These are phyloP conservation scores for Coptodon bakossiorum DNA, from an alignment of 2,113 vertebrate genomes.

Conservation along the genomic window DNA sequence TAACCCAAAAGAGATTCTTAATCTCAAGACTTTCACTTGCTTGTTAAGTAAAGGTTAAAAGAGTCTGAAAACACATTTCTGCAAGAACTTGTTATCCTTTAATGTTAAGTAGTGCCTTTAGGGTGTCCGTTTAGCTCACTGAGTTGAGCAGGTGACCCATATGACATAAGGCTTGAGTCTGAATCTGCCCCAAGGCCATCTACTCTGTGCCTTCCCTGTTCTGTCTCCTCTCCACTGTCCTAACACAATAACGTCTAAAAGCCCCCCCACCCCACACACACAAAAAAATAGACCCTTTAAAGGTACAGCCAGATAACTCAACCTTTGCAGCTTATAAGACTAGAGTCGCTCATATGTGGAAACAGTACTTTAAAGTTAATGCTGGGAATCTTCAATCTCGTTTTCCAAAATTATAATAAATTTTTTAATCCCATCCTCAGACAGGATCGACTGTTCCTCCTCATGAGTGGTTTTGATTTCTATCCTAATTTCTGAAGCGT, in stretches of 20 bases:
- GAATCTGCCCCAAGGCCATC: background rate
- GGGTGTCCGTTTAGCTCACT: background rate
- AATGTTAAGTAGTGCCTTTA: background rate
- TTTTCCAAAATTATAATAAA: background rate
- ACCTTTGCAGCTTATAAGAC: background rate
- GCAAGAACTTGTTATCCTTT: background rate
- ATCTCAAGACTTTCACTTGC: background rate
- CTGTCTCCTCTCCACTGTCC: background rate
- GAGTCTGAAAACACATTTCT: background rate
- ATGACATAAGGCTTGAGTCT: background rate
- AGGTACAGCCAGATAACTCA: background rate
- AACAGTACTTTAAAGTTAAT: background rate
- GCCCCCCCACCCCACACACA: background rate
- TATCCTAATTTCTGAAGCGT: background rate
- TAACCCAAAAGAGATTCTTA: background rate
- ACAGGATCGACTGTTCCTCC: background rate
- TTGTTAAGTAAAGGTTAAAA: background rate
- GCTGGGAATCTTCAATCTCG: background rate
- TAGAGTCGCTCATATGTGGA: background rate
- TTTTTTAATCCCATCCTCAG: background rate
- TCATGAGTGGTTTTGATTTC: background rate
- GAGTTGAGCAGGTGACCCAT: background rate
- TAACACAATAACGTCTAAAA: background rate
- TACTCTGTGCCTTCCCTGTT: background rate
- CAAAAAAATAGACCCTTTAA: background rate